Evolutionary conservation across 2,797 vertebrate genomes (phyloP).

Genomic region (Scolopax bukidnonensis): DNA sequence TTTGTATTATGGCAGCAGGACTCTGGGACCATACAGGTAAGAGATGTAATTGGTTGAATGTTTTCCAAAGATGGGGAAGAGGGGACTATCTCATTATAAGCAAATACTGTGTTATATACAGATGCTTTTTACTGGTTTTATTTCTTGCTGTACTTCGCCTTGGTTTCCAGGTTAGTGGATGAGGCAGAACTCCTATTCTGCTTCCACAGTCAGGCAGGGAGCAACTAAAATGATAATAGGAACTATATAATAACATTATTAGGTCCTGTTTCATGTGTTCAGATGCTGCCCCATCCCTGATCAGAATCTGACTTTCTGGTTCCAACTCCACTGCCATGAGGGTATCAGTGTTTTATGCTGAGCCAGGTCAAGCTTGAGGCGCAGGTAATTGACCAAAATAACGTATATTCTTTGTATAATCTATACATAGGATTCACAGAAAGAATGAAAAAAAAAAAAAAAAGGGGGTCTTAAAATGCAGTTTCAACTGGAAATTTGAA

Average conservation of each 20-base stretch:
- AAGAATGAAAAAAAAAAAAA: not conserved
- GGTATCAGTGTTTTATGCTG: not conserved
- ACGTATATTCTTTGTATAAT: not conserved
- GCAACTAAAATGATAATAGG: not conserved
- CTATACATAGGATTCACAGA: not conserved
- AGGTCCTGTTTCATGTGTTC: not conserved
- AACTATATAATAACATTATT: not conserved
- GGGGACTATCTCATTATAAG: not conserved
- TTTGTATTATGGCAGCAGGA: slow-evolving; percentile 80
- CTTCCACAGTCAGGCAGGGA: not conserved
- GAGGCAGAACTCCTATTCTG: not conserved
- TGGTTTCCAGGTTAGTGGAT: not conserved
- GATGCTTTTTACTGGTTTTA: not conserved
- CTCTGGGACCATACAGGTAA: slow-evolving; percentile 83
- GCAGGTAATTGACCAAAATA: not conserved
- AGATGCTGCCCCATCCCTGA: not conserved
- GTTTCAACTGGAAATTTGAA: not conserved
- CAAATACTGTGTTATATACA: not conserved
- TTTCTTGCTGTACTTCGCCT: not conserved
- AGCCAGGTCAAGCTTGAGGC: not conserved
- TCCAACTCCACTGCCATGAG: not conserved
- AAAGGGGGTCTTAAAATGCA: not conserved
- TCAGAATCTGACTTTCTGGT: not conserved
- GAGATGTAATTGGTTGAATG: not conserved
- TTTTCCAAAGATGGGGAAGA: not conserved